These are phyloP conservation scores for Trichopoda pennipes DNA, from an alignment of 2,888 invertebrate species.

Conservation along the genomic window DNA sequence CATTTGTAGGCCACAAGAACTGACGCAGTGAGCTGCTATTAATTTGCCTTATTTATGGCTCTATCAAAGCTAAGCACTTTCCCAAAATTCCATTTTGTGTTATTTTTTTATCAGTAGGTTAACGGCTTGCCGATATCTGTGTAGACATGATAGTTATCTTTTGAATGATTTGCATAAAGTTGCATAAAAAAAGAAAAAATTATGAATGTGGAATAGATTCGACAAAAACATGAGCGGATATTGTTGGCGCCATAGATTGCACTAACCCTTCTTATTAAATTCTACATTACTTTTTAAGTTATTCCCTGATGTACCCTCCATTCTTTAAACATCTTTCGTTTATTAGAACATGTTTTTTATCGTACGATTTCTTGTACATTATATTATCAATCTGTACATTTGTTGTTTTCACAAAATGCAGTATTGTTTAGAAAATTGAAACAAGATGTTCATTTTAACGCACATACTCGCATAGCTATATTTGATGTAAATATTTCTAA, in stretches of 20 bases:
- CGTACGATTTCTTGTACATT: slow-evolving; percentile 1
- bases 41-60: too few species aligned
- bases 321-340: slow-evolving; percentile 5
- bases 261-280: slow-evolving; percentile 4
- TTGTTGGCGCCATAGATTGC: slow-evolving; percentile 18
- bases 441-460: slow-evolving; percentile 3
- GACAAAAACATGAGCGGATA: too few species aligned
- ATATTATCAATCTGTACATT: slow-evolving; percentile 32
- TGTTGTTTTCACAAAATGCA: slow-evolving; percentile 16
- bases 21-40: too few species aligned
- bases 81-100: too few species aligned
- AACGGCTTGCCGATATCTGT: too few species aligned
- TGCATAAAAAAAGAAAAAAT: too few species aligned
- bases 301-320: slow-evolving; percentile 12
- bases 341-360: not conserved
- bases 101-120: too few species aligned
- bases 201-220: too few species aligned
- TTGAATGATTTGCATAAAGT: too few species aligned
- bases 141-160: too few species aligned
- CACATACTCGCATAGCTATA: not conserved
- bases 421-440: slow-evolving; percentile 22
- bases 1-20: too few species aligned
- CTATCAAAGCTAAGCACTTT: too few species aligned
- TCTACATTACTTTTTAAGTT: slow-evolving; percentile 8
- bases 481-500: not conserved